Evolutionary conservation across 1,140 invertebrate genomes (phyloP), one percentile per base, ranked within the genome.

Genomic region (Linepithema humile): DNA sequence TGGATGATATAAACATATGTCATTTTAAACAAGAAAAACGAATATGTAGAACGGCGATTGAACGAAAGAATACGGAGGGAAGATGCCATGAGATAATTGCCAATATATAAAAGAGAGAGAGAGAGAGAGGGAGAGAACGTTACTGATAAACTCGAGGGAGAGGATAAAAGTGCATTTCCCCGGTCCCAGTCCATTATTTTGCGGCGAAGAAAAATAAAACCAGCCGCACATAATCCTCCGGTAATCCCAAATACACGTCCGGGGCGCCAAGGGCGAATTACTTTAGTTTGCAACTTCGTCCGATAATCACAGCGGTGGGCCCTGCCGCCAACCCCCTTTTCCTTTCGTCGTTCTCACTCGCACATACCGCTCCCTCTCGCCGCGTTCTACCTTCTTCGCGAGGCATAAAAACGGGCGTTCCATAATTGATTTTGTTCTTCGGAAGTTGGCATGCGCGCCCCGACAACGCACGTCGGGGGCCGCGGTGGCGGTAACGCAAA

Each of bases 371-470:
- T 84, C 82, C 60, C 82, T 70, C 78, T 73, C 83, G 6, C 60
- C 45, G 38, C 73, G 40, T 53, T 57, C 32, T 86, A 64, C 78
- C 59, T 84, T 53, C 60, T 88, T 83, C 70, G 65, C 74, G 55
- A 85, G 62, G 83, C 83, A 90, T 90, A 90, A 91, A 91, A 91
- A 90, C 87, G 73, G 32, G 78, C 88, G 89, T 91, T 92, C 80
- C 90, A 92, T 92, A 92, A 92, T 92, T 92, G 92, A 92, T 92
- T 92, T 91, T 91, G 89, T 91, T 92, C 89, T 87, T 88, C 88
- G 82, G 78, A 91, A 90, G 88, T 89, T 91, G 89, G 90, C 87
- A 86, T 91, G 90, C 91, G 91, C 84, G 90, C 90, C 77, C 82
- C 83, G 83, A 88, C 85, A 82, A 89, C 89, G 85, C 89, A 82